Base-by-base conservation (phyloP, 2,888 invertebrate genomes). In the Tipula confusa region DNA sequence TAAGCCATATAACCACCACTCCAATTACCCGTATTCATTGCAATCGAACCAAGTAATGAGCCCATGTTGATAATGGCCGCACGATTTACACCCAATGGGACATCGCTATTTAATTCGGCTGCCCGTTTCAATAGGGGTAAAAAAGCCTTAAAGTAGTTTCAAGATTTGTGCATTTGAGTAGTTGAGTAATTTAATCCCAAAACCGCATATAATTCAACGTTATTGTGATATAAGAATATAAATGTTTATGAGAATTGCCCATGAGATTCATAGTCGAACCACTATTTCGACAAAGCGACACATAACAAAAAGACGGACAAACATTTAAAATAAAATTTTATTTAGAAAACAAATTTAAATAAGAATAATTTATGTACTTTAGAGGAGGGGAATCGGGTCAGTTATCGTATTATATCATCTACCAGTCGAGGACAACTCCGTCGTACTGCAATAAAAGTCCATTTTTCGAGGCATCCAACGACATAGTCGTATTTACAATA, bases 41-140 rank as follows among this genome's bases (percentile, higher is more conserved):
- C 11, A 24, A 64, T 95, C 7, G 97, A 97, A 2, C 95, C 97
- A 79, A 97, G 91, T 84, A 93, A 90, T 0, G 97, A 96, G 86
- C 94, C 93, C 91, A 97, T 94, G 88, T 97, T 97, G 84, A 97
- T 91, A 64, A 97, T 91, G n/a, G 93, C 93, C 0, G 95, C 94
- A 85, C 93, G 92, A 7, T 90, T 87, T 7, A 91, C 88, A 4
- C 94, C 93, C 87, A 95, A 88, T 6, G 92, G 91, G 84, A 89
- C 86, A 15, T 90, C 89, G 2, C 87, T 86, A 86, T 93, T 93
- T 0, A 88, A 89, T 15, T 90, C 88, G 0, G 95, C 91, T 0
- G 96, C 95, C 88, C 91, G 92, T 87, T 93, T 94, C 82, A 95
- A 88, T 18, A 95, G 87, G 0, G 96, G 96, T 83, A 95, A 86